A percentile compares a stretch with the other conserved stretches of the same genome.
These are phyloP conservation scores for Hypomecis atomaria DNA, from an alignment of 2,888 invertebrate genomes.

Conservation along the genomic window DNA sequence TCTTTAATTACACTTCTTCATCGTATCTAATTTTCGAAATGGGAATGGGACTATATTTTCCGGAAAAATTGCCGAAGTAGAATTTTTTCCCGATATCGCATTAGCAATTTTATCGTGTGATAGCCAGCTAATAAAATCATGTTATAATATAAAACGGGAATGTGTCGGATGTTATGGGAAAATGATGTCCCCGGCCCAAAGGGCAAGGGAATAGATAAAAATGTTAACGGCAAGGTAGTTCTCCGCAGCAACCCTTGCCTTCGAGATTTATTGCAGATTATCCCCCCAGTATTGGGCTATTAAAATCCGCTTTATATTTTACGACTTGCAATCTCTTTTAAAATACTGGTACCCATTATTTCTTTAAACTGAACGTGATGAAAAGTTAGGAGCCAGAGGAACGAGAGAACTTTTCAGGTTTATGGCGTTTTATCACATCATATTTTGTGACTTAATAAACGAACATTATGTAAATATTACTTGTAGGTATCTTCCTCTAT, in stretches of 20 bases:
- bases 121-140: constrained; percentile 45
- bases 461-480: no score
- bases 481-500: no score
- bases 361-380: constrained; percentile 38
- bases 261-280: constrained; percentile 61
- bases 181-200: constrained; percentile 55
- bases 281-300: constrained; percentile 54
- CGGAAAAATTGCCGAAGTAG: constrained; percentile 10
- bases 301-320: constrained; percentile 58
- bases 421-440: neutral
- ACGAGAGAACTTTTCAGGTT: neutral
- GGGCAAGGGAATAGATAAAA: constrained; percentile 60
- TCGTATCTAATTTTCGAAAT: constrained; percentile 19
- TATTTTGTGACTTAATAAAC: neutral
- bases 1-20: constrained; percentile 27
- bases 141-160: constrained; percentile 48
- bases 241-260: constrained; percentile 57
- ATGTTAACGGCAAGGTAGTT: constrained; percentile 63
- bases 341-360: constrained; percentile 41
- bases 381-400: constrained; percentile 26
- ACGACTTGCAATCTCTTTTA: constrained; percentile 50
- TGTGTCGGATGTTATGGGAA: constrained; percentile 51
- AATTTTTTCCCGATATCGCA: constrained; percentile 15
- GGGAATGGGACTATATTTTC: constrained; percentile 15
- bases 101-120: constrained; percentile 25